These are phyloP conservation scores for Clarias batrachus DNA, from an alignment of 2,113 vertebrate genomes.

Conservation along the genomic window DNA sequence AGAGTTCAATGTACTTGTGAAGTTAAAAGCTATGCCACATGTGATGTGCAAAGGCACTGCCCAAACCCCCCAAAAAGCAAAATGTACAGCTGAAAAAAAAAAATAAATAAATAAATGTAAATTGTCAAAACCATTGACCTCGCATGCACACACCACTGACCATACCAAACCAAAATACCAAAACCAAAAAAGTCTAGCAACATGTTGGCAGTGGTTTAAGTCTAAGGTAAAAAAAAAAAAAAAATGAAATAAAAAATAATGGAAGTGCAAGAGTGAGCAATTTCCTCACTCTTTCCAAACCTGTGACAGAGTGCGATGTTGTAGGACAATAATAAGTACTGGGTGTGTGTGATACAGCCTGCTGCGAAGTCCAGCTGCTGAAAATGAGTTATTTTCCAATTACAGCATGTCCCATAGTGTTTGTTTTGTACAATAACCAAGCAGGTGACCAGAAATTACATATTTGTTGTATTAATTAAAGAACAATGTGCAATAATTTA, in stretches of 20 bases:
- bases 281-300: background rate
- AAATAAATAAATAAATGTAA: too few relatives aligned
- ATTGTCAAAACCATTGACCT: slow-evolving; percentile 11
- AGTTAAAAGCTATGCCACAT: slow-evolving; percentile 15
- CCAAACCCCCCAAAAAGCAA: background rate
- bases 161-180: background rate
- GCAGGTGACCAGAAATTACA: background rate
- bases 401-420: background rate
- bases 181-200: background rate
- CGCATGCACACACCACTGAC: background rate
- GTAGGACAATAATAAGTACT: background rate
- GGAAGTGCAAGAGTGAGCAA: background rate
- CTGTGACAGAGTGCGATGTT: background rate
- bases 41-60: background rate
- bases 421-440: background rate
- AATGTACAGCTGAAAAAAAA: slow-evolving; percentile 11
- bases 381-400: background rate
- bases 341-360: background rate
- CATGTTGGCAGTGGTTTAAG: background rate
- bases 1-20: background rate
- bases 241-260: background rate
- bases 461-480: background rate
- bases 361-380: background rate
- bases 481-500: background rate
- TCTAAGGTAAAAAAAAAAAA: background rate